Evolutionary conservation across 1,140 invertebrate genomes (phyloP).

Genomic region (Metopolophium dirhodum): DNA sequence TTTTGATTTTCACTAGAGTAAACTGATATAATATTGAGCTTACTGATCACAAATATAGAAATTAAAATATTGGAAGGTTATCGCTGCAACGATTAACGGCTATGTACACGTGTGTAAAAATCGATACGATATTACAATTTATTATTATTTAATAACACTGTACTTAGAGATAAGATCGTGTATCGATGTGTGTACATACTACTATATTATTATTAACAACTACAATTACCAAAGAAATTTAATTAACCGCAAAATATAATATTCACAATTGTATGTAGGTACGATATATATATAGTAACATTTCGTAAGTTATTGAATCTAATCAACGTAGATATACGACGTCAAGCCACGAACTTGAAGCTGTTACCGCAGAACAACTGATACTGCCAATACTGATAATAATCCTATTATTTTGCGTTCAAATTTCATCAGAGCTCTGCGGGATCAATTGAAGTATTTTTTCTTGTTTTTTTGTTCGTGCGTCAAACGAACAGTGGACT

Average conservation of each 20-base stretch:
- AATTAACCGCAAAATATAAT: background rate
- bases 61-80: constrained; percentile 19
- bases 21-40: background rate
- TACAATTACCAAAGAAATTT: background rate
- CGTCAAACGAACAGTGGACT: background rate
- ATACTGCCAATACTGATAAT: background rate
- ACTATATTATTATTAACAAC: background rate
- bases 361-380: background rate
- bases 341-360: background rate
- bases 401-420: background rate
- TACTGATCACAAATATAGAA: background rate
- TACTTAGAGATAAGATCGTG: background rate
- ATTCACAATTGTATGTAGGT: background rate
- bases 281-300: background rate
- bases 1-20: background rate
- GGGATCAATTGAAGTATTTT: background rate
- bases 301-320: background rate
- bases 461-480: background rate
- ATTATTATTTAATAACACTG: background rate
- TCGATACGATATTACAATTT: background rate
- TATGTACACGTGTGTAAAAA: background rate
- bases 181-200: background rate
- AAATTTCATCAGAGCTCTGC: background rate
- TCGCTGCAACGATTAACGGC: background rate
- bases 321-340: background rate